phyloP scores from a whole-genome alignment of 1,140 invertebrate species.

The Pinna nobilis region DNA sequence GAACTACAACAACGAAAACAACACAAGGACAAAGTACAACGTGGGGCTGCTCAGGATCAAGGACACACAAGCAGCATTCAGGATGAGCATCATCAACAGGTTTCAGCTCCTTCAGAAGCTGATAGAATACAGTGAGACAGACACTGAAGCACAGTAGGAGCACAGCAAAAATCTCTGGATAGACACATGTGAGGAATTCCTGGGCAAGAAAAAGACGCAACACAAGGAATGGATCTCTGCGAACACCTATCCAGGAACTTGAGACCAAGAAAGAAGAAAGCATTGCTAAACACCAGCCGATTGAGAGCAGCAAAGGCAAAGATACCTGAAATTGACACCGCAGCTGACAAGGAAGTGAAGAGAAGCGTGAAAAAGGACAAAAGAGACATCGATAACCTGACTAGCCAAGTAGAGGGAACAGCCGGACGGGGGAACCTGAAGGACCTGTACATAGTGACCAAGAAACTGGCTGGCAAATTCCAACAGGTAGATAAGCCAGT shows the following conservation, averaged over 20 bases:
- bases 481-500: too few relatives aligned
- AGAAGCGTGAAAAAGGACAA: too few relatives aligned
- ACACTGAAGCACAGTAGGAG: constrained; percentile 13
- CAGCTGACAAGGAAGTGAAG: too few relatives aligned
- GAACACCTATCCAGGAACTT: neutral
- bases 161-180: constrained; percentile 27
- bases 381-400: too few relatives aligned
- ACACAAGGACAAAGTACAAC: constrained; percentile 3
- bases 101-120: constrained; percentile 36
- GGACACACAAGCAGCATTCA: constrained; percentile 13
- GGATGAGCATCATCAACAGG: constrained; percentile 26
- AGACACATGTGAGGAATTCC: constrained; percentile 33
- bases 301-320: too few relatives aligned
- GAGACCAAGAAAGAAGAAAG: too few relatives aligned
- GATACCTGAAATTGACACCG: too few relatives aligned
- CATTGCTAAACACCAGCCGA: too few relatives aligned
- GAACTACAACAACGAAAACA: neutral
- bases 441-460: too few relatives aligned
- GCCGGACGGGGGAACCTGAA: too few relatives aligned
- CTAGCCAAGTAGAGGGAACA: too few relatives aligned
- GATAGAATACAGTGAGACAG: constrained; percentile 16
- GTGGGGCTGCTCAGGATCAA: neutral
- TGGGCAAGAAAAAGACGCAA: constrained; percentile 7
- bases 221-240: neutral
- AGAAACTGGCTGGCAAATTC: too few relatives aligned